These are phyloP conservation scores for Mesoclemmys tuberculata DNA, from an alignment of 2,113 vertebrate genomes.

Conservation along the genomic window DNA sequence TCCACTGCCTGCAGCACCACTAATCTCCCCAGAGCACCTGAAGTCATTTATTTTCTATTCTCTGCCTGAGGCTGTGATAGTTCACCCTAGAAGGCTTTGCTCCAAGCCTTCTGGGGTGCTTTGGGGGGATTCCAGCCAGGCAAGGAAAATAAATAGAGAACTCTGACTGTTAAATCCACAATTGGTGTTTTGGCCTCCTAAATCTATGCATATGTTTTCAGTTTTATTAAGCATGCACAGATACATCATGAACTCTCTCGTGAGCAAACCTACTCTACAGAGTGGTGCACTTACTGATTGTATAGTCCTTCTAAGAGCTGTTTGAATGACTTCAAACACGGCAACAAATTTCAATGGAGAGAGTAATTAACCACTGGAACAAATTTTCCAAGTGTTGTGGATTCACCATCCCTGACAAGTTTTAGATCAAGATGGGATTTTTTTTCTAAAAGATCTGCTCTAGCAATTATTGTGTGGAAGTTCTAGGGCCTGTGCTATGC, in stretches of 20 bases:
- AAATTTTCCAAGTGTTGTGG: background rate
- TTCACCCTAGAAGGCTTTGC: constrained; percentile 42
- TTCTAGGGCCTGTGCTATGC: background rate
- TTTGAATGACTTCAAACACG: constrained; percentile 24
- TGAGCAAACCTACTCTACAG: constrained; percentile 28
- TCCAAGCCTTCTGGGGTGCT: constrained; percentile 39
- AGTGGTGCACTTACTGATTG: background rate
- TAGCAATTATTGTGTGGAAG: background rate
- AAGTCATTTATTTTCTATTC: constrained; percentile 57
- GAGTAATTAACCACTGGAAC: background rate
- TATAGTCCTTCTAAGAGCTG: constrained; percentile 44
- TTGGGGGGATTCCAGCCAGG: constrained; percentile 4
- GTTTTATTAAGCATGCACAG: constrained; percentile 43
- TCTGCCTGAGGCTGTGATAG: constrained; percentile 44
- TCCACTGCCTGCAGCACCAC: constrained; percentile 28
- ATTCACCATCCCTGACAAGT: background rate
- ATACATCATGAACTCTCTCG: constrained; percentile 25
- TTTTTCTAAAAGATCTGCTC: background rate
- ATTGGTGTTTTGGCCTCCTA: constrained; percentile 30
- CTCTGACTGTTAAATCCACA: constrained; percentile 2
- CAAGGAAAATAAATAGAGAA: constrained; percentile 53
- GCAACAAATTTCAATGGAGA: background rate
- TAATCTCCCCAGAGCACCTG: constrained; percentile 56
- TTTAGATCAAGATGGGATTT: background rate
- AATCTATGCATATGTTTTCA: constrained; percentile 10